These are phyloP conservation scores for Iguana delicatissima DNA, from an alignment of 2,797 vertebrate genomes.

Conservation along the genomic window DNA sequence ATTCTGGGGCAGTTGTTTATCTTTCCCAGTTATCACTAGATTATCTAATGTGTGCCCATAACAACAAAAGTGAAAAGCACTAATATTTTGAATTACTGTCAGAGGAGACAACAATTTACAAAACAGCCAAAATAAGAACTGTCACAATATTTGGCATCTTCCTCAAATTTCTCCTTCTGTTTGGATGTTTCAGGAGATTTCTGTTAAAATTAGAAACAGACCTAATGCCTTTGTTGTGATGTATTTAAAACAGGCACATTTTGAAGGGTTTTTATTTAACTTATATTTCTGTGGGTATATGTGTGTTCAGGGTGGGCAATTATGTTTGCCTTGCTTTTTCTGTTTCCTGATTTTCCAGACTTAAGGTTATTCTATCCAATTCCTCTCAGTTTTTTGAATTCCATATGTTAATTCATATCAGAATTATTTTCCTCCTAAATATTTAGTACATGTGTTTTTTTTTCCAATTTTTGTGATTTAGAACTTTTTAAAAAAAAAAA, in stretches of 20 bases:
- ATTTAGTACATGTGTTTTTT: too few species aligned
- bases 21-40: slow-evolving; percentile 73
- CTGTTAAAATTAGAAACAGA: slow-evolving; percentile 59
- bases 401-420: too few species aligned
- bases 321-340: too few species aligned
- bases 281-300: too few species aligned
- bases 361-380: too few species aligned
- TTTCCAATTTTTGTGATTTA: too few species aligned
- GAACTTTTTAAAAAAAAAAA: too few species aligned
- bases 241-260: slow-evolving; percentile 55
- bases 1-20: slow-evolving; percentile 64
- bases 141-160: slow-evolving; percentile 61
- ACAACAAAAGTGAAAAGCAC: slow-evolving; percentile 55
- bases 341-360: too few species aligned
- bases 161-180: slow-evolving; percentile 53
- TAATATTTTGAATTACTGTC: slow-evolving; percentile 67
- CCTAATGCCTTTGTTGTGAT: slow-evolving; percentile 51
- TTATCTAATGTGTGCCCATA: slow-evolving; percentile 72
- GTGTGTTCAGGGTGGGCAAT: too few species aligned
- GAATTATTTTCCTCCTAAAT: too few species aligned
- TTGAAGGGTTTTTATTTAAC: too few species aligned
- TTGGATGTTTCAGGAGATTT: slow-evolving; percentile 60
- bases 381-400: too few species aligned
- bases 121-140: slow-evolving; percentile 60
- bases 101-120: slow-evolving; percentile 65